Evolutionary conservation across 2,797 vertebrate species (phyloP).

Genomic region (Tapera naevia): DNA sequence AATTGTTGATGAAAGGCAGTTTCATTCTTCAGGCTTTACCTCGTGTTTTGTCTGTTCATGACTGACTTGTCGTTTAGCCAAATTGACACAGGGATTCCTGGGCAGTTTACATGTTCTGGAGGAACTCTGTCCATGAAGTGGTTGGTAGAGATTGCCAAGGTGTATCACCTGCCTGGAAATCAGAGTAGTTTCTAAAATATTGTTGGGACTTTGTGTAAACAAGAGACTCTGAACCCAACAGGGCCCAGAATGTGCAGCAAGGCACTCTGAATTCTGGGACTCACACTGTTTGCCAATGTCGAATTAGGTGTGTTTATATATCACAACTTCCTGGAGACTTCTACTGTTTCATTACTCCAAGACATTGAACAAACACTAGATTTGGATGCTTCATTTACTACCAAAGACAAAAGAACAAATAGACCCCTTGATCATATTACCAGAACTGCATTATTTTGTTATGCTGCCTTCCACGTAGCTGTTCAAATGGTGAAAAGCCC

Average conservation of each 20-base stretch:
- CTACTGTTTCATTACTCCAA: neutral
- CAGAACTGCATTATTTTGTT: neutral
- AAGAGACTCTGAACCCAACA: neutral
- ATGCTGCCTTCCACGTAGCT: neutral
- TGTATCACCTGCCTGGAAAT: neutral
- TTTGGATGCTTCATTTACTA: neutral
- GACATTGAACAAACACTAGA: neutral
- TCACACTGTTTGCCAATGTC: neutral
- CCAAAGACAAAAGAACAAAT: neutral
- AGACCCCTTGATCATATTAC: neutral
- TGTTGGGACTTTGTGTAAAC: neutral
- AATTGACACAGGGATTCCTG: rapidly evolving
- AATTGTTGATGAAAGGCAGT: neutral
- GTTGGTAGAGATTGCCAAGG: neutral
- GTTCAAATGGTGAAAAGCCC: neutral
- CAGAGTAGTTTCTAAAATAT: neutral
- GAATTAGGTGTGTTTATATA: neutral
- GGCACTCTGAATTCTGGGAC: neutral
- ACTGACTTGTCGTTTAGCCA: neutral
- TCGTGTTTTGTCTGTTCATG: neutral
- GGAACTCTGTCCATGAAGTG: neutral
- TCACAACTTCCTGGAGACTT: neutral
- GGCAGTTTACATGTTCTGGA: neutral
- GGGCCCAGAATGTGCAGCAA: rapidly evolving
- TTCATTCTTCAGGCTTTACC: neutral